phyloP scores from a whole-genome alignment of 1,140 invertebrate species.

The Diabrotica virgifera region DNA sequence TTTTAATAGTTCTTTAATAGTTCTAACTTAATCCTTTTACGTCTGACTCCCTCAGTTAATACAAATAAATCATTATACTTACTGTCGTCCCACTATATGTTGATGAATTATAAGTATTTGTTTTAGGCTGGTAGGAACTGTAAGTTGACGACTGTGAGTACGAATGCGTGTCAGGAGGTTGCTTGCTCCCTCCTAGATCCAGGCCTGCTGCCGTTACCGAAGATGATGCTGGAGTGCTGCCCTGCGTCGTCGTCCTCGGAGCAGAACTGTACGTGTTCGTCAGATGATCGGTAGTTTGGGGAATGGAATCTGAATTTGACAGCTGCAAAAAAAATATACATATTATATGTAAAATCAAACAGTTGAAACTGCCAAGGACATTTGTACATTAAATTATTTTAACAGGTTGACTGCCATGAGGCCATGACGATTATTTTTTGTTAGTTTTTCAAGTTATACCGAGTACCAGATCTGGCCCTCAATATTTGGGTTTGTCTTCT shows the following conservation, averaged over 20 bases:
- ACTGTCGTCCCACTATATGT: slow-evolving; percentile 41
- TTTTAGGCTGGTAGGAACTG: slow-evolving; percentile 42
- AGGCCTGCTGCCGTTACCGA: slow-evolving; percentile 29
- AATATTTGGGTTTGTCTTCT: too few relatives aligned
- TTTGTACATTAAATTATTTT: too few relatives aligned
- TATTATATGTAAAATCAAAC: not conserved
- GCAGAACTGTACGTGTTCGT: slow-evolving; percentile 33
- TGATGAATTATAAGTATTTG: slow-evolving; percentile 40
- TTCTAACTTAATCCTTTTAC: too few relatives aligned
- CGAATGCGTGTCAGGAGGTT: slow-evolving; percentile 35
- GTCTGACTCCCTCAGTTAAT: too few relatives aligned
- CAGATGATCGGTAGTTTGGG: slow-evolving; percentile 43
- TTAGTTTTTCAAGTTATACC: too few relatives aligned
- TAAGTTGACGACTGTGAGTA: slow-evolving; percentile 40
- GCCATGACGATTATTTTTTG: too few relatives aligned
- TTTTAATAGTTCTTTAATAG: too few relatives aligned
- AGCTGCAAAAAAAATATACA: slow-evolving; percentile 41
- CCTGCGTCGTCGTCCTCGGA: slow-evolving; percentile 28
- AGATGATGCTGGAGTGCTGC: slow-evolving; percentile 24
- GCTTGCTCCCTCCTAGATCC: slow-evolving; percentile 39
- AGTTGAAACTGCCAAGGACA: too few relatives aligned
- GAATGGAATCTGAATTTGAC: slow-evolving; percentile 45
- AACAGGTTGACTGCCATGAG: too few relatives aligned
- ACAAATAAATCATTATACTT: slow-evolving; percentile 10
- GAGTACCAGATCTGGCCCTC: too few relatives aligned